Evolutionary conservation across 2,113 vertebrate species (phyloP).

Genomic region (Chionomys nivalis): DNA sequence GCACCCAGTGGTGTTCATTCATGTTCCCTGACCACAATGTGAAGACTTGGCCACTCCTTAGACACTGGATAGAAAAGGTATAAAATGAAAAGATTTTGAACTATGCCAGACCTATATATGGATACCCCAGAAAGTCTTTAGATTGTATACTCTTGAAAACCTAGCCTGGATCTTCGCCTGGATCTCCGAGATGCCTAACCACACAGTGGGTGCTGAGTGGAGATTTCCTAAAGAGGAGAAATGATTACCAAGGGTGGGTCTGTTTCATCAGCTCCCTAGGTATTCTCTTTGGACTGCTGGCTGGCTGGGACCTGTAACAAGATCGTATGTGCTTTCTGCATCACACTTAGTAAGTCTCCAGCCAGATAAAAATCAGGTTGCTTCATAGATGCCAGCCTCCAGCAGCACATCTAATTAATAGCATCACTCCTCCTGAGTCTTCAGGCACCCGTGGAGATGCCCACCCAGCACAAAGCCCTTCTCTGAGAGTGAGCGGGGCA

Average conservation of each 20-base stretch:
- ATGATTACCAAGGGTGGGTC: neutral
- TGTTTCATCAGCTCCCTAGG: neutral
- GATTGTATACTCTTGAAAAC: neutral
- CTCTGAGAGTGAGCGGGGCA: neutral
- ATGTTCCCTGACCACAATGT: neutral
- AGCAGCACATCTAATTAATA: neutral
- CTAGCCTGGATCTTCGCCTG: neutral
- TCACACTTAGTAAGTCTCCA: conserved; percentile 9
- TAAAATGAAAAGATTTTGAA: neutral
- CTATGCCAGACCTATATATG: neutral
- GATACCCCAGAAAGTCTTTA: neutral
- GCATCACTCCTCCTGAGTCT: neutral
- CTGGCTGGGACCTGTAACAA: neutral
- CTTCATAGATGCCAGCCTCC: neutral
- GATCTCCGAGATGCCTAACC: neutral
- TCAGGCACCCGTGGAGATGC: neutral
- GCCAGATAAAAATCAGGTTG: conserved; percentile 4
- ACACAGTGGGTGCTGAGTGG: neutral
- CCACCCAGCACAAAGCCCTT: neutral
- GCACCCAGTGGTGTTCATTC: neutral
- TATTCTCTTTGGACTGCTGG: neutral
- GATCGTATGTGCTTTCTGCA: neutral
- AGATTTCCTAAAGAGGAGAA: neutral
- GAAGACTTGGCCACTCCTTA: neutral
- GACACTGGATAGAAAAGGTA: neutral